phyloP scores from a whole-genome alignment of 2,797 vertebrate species.

The Muscicapa comitata region DNA sequence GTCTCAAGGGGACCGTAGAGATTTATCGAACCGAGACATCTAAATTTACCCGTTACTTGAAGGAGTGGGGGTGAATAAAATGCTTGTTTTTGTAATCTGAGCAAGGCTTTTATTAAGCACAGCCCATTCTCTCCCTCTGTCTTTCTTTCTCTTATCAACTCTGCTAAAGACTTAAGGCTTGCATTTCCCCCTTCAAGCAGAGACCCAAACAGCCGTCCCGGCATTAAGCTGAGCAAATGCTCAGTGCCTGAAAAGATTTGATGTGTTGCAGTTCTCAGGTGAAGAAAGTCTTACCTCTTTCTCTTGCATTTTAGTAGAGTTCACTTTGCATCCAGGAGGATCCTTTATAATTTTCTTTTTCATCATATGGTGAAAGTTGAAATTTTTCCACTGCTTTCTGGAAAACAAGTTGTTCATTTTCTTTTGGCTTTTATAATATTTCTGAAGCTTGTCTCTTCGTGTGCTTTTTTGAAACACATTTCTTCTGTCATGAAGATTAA shows the following conservation, averaged over 20 bases:
- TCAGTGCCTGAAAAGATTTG: background rate
- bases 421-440: background rate
- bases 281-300: slow-evolving; percentile 54
- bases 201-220: background rate
- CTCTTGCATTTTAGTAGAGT: slow-evolving; percentile 16
- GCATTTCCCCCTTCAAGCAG: background rate
- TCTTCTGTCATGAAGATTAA: background rate
- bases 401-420: background rate
- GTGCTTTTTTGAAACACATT: background rate
- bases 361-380: background rate
- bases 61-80: background rate
- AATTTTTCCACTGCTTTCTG: background rate
- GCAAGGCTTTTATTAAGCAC: slow-evolving; percentile 1
- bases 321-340: background rate
- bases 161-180: background rate
- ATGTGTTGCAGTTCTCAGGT: background rate
- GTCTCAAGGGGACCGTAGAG: background rate
- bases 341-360: slow-evolving; percentile 30
- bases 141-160: background rate
- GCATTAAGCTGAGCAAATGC: background rate
- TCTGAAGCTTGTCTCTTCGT: background rate
- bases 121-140: background rate
- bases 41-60: slow-evolving; percentile 33
- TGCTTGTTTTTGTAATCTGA: background rate
- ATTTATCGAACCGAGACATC: slow-evolving; percentile 33